Conservation (phyloP, 2,113 vertebrate genomes). For the Bettongia penicillata region DNA sequence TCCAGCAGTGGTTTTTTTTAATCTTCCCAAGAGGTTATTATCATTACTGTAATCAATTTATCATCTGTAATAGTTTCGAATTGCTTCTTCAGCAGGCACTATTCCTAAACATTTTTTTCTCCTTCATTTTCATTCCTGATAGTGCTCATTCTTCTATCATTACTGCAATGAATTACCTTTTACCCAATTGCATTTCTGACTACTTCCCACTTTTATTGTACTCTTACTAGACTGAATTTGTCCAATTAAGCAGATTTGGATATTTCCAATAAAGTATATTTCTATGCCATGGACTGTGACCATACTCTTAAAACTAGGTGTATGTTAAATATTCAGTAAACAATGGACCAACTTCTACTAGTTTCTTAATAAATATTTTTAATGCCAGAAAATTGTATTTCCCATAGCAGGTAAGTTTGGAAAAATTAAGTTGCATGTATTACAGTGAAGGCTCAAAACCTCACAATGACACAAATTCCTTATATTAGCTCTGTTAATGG, state of each 20-base stretch:
- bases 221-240: background rate
- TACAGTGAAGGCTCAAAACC: background rate
- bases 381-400: background rate
- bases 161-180: background rate
- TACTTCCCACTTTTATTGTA: background rate
- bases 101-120: background rate
- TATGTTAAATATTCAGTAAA: background rate
- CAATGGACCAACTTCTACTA: background rate
- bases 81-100: background rate
- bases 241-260: background rate
- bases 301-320: background rate
- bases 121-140: background rate
- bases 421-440: background rate
- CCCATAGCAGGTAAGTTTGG: background rate
- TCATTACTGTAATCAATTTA: background rate
- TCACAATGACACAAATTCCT: background rate
- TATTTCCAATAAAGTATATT: background rate
- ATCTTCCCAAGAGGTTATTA: background rate
- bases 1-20: background rate
- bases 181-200: background rate
- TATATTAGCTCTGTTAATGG: background rate
- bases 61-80: background rate
- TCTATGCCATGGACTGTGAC: background rate
- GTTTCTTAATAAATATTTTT: background rate
- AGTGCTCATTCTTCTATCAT: background rate